Evolutionary conservation across 2,888 invertebrate species (phyloP), one percentile per base, ranked within the genome.

Genomic region (Xanthia togata): DNA sequence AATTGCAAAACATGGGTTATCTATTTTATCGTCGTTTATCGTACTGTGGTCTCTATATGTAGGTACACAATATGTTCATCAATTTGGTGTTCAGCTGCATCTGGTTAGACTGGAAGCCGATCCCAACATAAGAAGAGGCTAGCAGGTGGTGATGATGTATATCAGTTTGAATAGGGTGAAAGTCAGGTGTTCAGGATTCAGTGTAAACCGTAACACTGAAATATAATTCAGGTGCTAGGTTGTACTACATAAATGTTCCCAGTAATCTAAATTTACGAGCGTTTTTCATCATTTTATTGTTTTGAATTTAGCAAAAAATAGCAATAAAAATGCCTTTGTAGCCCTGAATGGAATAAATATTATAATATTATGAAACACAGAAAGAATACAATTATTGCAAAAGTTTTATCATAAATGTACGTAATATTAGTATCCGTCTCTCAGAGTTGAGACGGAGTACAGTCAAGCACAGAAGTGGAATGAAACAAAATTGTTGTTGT

Each of bases 381-480:
- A 82, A 83, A 82, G 85, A 85, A 69, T 63, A 83, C 85, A 85
- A 85, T 82, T 82, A 83, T 83, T 85, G 38, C 85, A 60, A 83
- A 83, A 83, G 82, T 83, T 83, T 82, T 82, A 76, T 82, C 76
- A 83, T 82, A 83, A 83, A 85, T 82, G 85, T 83, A 78, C 65
- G 82, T 72, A 14, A 76, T 85, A 63, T 70, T 73, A 50, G 70
- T 76, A 73, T 70, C 73, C 67, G 67, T 85, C 72, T 75, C 59
- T 70, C 41, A 64, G 60, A 82, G 75, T 72, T 67, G 69, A 76
- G 76, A 55, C 26, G 57, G 31, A 41, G 73, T 82, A 82, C 67
- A 67, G 82, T 70, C 38, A 55, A 17, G 23, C 12, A 67, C 65
- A 68, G 38, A 55, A 63, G 35, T 59, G 26, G 47, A 17, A n/a